These are phyloP conservation scores for Lampris incognitus DNA, from an alignment of 2,113 vertebrate genomes.

Conservation along the genomic window DNA sequence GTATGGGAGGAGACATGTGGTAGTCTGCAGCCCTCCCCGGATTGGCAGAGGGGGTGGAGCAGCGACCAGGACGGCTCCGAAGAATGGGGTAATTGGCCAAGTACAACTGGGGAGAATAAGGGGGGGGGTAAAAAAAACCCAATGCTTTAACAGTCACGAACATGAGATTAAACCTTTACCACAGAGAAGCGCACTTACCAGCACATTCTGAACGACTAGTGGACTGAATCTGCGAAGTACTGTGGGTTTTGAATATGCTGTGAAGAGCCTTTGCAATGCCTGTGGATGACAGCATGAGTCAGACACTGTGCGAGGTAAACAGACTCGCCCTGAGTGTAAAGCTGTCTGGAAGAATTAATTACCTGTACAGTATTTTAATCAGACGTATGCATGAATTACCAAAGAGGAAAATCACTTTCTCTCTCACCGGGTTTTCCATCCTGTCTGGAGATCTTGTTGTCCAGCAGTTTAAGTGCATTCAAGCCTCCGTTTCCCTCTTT, in stretches of 20 bases:
- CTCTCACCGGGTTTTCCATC: constrained; percentile 55
- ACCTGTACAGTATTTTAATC: no score
- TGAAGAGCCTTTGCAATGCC: constrained; percentile 71
- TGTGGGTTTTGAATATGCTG: constrained; percentile 70
- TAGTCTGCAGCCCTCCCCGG: no score
- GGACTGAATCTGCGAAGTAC: constrained; percentile 74
- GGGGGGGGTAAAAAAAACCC: no score
- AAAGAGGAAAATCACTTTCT: not conserved
- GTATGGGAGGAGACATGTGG: no score
- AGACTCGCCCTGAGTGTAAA: not conserved
- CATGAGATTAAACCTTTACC: not conserved
- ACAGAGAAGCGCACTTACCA: constrained; percentile 58
- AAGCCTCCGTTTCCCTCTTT: constrained; percentile 72
- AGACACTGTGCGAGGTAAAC: not conserved
- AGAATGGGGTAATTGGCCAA: no score
- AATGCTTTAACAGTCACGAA: no score
- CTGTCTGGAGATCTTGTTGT: constrained; percentile 62
- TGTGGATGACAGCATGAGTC: constrained; percentile 39
- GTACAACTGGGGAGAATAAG: no score
- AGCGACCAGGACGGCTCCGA: no score
- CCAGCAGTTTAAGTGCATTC: constrained; percentile 56
- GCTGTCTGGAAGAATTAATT: not conserved
- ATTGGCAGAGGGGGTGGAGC: no score
- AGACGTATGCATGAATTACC: not conserved
- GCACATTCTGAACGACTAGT: constrained; percentile 69